These are phyloP conservation scores for Athripsodes cinereus DNA, from an alignment of 2,888 invertebrate genomes.

Conservation along the genomic window DNA sequence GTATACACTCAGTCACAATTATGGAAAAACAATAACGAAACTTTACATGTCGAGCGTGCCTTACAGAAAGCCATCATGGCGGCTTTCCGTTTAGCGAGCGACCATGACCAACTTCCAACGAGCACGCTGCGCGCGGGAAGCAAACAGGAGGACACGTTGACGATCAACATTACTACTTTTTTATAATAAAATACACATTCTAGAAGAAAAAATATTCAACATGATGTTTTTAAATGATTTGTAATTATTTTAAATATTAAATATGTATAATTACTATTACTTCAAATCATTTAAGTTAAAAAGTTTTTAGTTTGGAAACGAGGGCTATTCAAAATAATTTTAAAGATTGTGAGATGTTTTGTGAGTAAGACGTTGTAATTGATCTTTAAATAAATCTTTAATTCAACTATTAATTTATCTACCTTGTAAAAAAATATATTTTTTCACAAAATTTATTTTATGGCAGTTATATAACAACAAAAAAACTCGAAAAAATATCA, in stretches of 20 bases:
- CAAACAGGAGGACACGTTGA: conserved; percentile 49
- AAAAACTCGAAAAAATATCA: too few relatives aligned
- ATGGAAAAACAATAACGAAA: conserved; percentile 67
- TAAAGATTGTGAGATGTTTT: not conserved
- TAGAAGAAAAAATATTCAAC: not conserved
- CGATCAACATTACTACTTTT: conserved; percentile 13
- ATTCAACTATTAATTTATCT: not conserved
- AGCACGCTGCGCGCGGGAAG: conserved; percentile 66
- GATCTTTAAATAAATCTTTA: not conserved
- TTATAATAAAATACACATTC: not conserved
- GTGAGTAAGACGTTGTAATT: too few relatives aligned
- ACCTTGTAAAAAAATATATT: not conserved
- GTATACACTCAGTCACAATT: conserved; percentile 73
- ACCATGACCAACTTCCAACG: conserved; percentile 62
- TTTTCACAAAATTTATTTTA: too few relatives aligned
- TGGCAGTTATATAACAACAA: too few relatives aligned
- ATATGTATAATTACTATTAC: not conserved
- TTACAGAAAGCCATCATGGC: conserved; percentile 80
- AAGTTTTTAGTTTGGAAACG: not conserved
- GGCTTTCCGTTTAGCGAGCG: conserved; percentile 59
- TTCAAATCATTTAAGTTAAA: not conserved
- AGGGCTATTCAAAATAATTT: not conserved
- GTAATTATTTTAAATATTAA: not conserved
- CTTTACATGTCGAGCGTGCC: conserved; percentile 67
- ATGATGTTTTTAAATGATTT: not conserved